Evolutionary conservation across 2,888 invertebrate genomes (phyloP), one percentile per base, ranked within the genome.

Genomic region (Eurytoma californica): DNA sequence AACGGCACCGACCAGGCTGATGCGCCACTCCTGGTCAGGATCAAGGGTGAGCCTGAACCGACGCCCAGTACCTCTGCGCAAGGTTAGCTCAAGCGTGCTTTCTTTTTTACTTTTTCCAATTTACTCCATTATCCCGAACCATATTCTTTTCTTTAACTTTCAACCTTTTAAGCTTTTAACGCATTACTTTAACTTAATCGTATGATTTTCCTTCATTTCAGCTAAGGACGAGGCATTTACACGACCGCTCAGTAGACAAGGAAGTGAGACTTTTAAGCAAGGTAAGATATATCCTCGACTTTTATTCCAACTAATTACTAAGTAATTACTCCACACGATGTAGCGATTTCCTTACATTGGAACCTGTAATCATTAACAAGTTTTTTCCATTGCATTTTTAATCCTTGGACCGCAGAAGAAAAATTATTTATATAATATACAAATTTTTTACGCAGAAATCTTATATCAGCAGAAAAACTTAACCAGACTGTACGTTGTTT

Each of bases 61-160:
- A 90, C 90, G 60, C 91, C 91, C 79, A 90, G 91, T 81, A 90
- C 91, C 73, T 91, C 91, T 79, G 88, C 89, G 82, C 90, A 90
- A 87, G 90, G 90, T 90, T 78, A 3, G 7, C 12, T 49, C 14
- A 14, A 49, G 49, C 14, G 49, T n/a, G 3, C 3, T 16, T 14
- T 12, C 5, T 12, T 16, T 7, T 51, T 7, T 14, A 53, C 9
- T 14, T 51, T 51, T 4, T 51, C 12, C 30, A 30, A 3, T 30
- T 14, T 60, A 3, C 0, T 5, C 61, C 24, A 16, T 5, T 14
- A 18, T 13, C 18, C n/a, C 30, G n/a, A 0, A 16, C 30, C 16
- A n/a, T n/a, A 16, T 12, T 7, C 14, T 16, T 28, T 12, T n/a
- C 3, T 30, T 61, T 14, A 16, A 61, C n/a, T 30, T 24, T 24